Conservation (phyloP, 2,113 vertebrate species). For the Mionectes macconnelli region DNA sequence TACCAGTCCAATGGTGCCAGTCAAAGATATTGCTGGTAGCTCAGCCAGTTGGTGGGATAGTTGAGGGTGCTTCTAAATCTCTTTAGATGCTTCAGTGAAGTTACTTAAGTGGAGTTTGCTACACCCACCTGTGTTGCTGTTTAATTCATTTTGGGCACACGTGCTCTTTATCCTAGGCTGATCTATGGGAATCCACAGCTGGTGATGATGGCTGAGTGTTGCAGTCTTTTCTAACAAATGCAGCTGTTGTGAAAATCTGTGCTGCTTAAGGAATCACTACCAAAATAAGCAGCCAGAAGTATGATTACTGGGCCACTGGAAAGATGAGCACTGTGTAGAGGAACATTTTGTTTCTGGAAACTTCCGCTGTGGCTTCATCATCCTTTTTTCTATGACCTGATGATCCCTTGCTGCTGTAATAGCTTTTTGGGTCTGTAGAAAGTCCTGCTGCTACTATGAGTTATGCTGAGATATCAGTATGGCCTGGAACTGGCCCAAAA, state of each 20-base stretch:
- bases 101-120: background rate
- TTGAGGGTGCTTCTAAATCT: background rate
- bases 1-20: background rate
- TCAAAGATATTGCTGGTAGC: background rate
- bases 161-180: background rate
- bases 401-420: conserved; percentile 41
- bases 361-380: conserved; percentile 7
- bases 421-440: conserved; percentile 18
- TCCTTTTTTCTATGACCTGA: background rate
- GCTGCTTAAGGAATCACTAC: conserved; percentile 36
- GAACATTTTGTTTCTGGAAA: conserved; percentile 5
- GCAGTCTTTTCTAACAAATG: background rate
- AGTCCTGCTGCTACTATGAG: conserved; percentile 47
- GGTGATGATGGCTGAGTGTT: background rate
- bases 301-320: background rate
- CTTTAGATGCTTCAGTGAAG: background rate
- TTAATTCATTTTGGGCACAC: background rate
- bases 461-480: conserved; percentile 29
- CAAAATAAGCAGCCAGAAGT: conserved; percentile 18
- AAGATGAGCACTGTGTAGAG: background rate
- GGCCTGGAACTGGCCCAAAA: conserved; percentile 17
- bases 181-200: background rate
- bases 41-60: background rate
- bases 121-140: background rate
- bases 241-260: background rate